A percentile compares a stretch with the other conserved stretches of the same genome.
Conservation (phyloP, 2,113 vertebrate genomes). For the Cottus gobio region DNA sequence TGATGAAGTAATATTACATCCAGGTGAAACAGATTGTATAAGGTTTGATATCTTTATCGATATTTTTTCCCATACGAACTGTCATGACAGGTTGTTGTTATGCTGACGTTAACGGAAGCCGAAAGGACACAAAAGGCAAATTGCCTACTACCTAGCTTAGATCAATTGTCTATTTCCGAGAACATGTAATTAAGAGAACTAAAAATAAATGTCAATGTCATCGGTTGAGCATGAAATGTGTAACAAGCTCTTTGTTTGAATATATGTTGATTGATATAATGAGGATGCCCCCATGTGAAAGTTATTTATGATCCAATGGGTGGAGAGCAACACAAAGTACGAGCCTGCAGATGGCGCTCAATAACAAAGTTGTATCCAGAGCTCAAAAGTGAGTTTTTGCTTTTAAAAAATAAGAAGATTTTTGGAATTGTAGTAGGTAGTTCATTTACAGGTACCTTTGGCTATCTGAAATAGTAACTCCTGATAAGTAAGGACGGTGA, state of each 20-base stretch:
- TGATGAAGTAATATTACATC: slow-evolving; percentile 48
- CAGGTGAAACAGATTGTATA: slow-evolving; percentile 8
- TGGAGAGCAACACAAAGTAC: neutral
- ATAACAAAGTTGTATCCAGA: slow-evolving; percentile 2
- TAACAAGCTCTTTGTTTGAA: neutral
- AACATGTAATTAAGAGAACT: neutral
- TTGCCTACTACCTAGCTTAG: neutral
- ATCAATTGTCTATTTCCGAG: neutral
- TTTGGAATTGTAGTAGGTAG: neutral
- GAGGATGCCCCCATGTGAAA: neutral
- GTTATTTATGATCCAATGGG: fast-evolving
- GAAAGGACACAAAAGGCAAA: neutral
- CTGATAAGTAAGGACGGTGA: neutral
- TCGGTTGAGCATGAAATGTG: neutral
- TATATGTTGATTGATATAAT: neutral
- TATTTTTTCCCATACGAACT: slow-evolving; percentile 53
- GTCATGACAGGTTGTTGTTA: slow-evolving; percentile 80
- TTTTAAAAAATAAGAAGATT: neutral
- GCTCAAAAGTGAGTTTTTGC: neutral
- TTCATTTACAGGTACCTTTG: neutral
- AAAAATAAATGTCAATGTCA: neutral
- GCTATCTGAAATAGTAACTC: neutral
- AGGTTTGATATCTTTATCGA: slow-evolving; percentile 30
- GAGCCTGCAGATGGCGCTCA: slow-evolving; percentile 51
- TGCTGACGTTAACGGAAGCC: slow-evolving; percentile 78